Evolutionary conservation across 1,140 invertebrate genomes (phyloP).

Genomic region (Drosophila rhopaloa): DNA sequence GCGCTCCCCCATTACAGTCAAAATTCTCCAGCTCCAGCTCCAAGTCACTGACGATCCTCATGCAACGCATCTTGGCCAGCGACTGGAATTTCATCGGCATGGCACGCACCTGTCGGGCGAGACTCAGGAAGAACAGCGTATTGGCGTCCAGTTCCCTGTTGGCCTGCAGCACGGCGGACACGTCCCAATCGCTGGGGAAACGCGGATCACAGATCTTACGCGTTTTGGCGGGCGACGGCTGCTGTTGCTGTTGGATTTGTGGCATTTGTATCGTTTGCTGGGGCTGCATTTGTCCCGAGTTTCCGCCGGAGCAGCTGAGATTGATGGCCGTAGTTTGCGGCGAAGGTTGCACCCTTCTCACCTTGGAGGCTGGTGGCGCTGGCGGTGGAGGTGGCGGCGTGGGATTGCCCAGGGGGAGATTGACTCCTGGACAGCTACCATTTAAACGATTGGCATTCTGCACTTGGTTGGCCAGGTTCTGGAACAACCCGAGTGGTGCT

Average conservation of each 20-base stretch:
- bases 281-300: constrained; percentile 10
- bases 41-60: constrained; percentile 81
- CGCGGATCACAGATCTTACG: constrained; percentile 69
- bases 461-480: constrained; percentile 67
- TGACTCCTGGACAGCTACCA: constrained; percentile 6
- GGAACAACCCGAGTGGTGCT: constrained; percentile 65
- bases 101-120: constrained; percentile 72
- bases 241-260: constrained; percentile 12
- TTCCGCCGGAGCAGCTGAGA: constrained; percentile 62
- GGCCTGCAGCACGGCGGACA: constrained; percentile 76
- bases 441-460: constrained; percentile 56
- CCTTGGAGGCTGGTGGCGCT: constrained; percentile 65
- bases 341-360: constrained; percentile 75
- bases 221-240: constrained; percentile 63
- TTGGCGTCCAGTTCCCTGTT: constrained; percentile 81
- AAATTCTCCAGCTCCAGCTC: constrained; percentile 80
- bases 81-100: constrained; percentile 83
- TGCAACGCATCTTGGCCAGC: constrained; percentile 81
- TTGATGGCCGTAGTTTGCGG: constrained; percentile 79
- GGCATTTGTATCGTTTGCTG: constrained; percentile 16
- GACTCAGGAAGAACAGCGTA: constrained; percentile 78
- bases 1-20: constrained; percentile 64
- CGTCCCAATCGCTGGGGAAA: constrained; percentile 66
- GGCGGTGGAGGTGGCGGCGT: constrained; percentile 48
- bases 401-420: constrained; percentile 39